phyloP scores from a whole-genome alignment of 2,888 invertebrate genomes.

The Thalpophila matura region DNA sequence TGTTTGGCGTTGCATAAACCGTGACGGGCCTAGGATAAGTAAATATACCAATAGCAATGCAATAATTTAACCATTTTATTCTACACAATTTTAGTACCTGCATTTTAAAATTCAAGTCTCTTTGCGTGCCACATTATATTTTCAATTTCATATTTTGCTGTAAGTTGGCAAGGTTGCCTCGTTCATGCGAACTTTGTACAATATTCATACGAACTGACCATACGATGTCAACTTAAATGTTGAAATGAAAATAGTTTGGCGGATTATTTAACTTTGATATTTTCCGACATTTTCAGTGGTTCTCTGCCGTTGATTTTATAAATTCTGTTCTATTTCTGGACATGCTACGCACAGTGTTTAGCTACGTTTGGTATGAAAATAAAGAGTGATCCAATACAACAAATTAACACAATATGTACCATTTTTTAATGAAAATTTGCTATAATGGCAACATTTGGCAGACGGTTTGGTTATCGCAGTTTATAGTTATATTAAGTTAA shows the following conservation, averaged over 20 bases:
- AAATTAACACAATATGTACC: no score
- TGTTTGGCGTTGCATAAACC: no score
- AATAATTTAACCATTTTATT: not conserved
- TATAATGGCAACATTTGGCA: no score
- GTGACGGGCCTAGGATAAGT: no score
- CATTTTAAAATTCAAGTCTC: slow-evolving; percentile 10
- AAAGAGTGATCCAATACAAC: no score
- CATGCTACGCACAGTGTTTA: no score
- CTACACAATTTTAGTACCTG: no score
- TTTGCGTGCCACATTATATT: not conserved
- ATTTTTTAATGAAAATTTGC: no score
- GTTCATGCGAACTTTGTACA: slow-evolving; percentile 15
- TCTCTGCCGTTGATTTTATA: not conserved
- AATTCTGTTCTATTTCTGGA: no score
- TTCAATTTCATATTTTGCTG: slow-evolving; percentile 20
- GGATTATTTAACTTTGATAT: slow-evolving; percentile 8
- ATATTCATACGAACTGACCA: slow-evolving; percentile 43
- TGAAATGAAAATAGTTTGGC: slow-evolving; percentile 39
- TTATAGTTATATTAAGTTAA: no score
- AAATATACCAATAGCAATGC: not conserved
- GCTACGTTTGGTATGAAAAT: no score
- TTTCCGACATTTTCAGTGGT: not conserved
- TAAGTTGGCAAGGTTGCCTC: slow-evolving; percentile 31
- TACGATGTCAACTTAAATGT: slow-evolving; percentile 19
- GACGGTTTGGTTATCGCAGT: no score